phyloP scores from a whole-genome alignment of 2,888 invertebrate species.

The Patella ulyssiponensis region DNA sequence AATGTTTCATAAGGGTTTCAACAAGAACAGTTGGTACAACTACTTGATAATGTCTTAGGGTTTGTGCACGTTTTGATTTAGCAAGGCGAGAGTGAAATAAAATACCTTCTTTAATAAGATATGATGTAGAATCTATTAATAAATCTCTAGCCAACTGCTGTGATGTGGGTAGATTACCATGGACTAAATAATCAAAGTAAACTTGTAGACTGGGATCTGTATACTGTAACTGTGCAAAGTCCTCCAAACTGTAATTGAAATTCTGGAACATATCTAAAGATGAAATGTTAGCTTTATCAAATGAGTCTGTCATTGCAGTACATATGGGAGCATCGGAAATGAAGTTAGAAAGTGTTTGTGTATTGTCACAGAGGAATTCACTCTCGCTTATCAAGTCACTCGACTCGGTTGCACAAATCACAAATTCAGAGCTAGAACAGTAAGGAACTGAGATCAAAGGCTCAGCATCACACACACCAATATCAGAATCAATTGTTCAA shows the following conservation, averaged over 20 bases:
- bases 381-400: too few species aligned
- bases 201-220: slow-evolving; percentile 9
- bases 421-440: too few species aligned
- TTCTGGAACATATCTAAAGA: not conserved
- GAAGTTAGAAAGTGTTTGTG: too few species aligned
- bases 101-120: slow-evolving; percentile 25
- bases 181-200: slow-evolving; percentile 15
- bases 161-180: slow-evolving; percentile 20
- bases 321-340: too few species aligned
- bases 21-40: slow-evolving; percentile 28
- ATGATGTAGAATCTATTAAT: slow-evolving; percentile 29
- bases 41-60: slow-evolving; percentile 25
- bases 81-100: slow-evolving; percentile 29
- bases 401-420: not conserved
- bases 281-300: not conserved
- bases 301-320: too few species aligned
- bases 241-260: not conserved
- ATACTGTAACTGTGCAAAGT: slow-evolving; percentile 11
- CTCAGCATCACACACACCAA: not conserved
- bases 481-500: not conserved
- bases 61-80: slow-evolving; percentile 28
- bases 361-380: too few species aligned
- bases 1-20: slow-evolving; percentile 24
- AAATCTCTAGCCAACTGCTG: slow-evolving; percentile 30
- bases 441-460: not conserved